A percentile compares a stretch with the other conserved stretches of the same genome.
These are phyloP conservation scores for Meiosimyza decipiens DNA, from an alignment of 2,888 invertebrate genomes.

Conservation along the genomic window DNA sequence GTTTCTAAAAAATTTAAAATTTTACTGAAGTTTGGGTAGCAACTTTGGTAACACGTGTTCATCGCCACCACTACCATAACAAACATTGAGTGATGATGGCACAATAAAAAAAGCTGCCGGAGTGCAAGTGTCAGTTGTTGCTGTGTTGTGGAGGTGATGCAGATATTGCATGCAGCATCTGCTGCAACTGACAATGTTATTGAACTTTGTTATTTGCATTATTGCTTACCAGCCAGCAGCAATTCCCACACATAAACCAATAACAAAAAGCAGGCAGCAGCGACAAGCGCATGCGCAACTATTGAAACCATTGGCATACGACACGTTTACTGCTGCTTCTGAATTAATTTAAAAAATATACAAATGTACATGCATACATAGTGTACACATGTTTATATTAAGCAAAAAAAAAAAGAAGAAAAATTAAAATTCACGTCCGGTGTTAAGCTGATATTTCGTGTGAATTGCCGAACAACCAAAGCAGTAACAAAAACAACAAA, in stretches of 20 bases:
- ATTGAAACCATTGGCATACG: constrained; percentile 16
- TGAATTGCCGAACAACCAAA: constrained; percentile 17
- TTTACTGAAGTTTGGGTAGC: too few species aligned
- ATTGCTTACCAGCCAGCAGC: neutral
- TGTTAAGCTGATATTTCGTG: constrained; percentile 31
- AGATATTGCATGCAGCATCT: constrained; percentile 29
- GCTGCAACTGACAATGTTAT: constrained; percentile 23
- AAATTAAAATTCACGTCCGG: constrained; percentile 39
- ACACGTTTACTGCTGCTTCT: constrained; percentile 9
- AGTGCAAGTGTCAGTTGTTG: too few species aligned
- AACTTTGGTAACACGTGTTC: too few species aligned
- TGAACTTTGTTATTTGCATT: constrained; percentile 38
- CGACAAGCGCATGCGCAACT: constrained; percentile 10
- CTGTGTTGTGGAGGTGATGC: too few species aligned
- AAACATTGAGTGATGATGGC: too few species aligned
- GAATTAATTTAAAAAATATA: constrained; percentile 20
- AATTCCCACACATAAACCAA: constrained; percentile 32
- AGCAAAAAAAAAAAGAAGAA: neutral
- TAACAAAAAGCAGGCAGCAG: constrained; percentile 14
- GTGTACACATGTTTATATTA: too few species aligned
- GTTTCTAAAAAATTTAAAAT: too few species aligned
- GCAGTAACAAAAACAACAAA: neutral
- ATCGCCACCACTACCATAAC: too few species aligned
- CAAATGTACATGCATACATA: too few species aligned
- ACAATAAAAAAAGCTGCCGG: too few species aligned